A percentile compares a stretch with the other conserved stretches of the same genome.
Conservation (phyloP, 2,113 vertebrate genomes). For the Thomomys bottae region DNA sequence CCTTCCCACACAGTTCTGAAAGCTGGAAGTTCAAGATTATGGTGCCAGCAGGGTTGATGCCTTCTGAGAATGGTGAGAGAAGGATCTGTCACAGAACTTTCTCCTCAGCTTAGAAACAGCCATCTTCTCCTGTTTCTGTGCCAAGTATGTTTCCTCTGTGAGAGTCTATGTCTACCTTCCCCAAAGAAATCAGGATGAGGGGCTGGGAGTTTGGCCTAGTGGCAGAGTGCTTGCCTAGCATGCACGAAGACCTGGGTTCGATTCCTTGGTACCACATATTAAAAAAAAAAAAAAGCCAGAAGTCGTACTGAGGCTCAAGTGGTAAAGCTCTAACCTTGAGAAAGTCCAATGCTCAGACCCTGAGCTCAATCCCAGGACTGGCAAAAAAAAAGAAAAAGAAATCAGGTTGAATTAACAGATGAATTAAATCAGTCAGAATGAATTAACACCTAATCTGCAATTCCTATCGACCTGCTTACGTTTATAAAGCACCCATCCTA, state of each 20-base stretch:
- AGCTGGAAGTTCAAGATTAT: background rate
- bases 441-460: background rate
- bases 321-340: too few species aligned
- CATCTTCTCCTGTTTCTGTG: background rate
- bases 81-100: background rate
- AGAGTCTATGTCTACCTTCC: background rate
- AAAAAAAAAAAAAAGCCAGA: too few species aligned
- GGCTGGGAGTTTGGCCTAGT: too few species aligned
- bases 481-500: background rate
- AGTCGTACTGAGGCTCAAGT: too few species aligned
- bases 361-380: too few species aligned
- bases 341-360: too few species aligned
- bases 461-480: background rate
- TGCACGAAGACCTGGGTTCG: too few species aligned
- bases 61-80: background rate
- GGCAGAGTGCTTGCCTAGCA: too few species aligned
- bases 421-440: background rate
- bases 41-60: background rate
- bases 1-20: background rate
- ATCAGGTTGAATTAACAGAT: too few species aligned
- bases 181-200: background rate
- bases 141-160: background rate
- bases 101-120: background rate
- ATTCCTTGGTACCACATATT: too few species aligned
- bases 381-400: too few species aligned